Evolutionary conservation across 2,797 vertebrate genomes (phyloP).

Genomic region (Etheostoma nigrum): DNA sequence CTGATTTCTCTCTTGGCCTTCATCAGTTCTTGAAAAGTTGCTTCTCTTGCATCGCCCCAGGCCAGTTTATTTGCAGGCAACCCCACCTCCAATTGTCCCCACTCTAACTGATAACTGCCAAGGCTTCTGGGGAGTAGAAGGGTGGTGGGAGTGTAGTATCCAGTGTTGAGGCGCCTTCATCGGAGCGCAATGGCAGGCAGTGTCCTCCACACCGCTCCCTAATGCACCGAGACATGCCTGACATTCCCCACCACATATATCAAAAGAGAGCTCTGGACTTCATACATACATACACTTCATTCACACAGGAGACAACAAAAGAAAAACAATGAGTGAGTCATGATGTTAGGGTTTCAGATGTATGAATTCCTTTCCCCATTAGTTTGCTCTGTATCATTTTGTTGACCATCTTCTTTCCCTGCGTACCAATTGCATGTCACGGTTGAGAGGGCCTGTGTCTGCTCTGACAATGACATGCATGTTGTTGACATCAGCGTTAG

Average conservation of each 20-base stretch:
- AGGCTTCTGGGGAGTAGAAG: constrained; percentile 73
- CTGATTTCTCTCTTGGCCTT: background rate
- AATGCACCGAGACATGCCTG: constrained; percentile 90
- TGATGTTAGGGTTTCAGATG: constrained; percentile 20
- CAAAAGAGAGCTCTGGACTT: constrained; percentile 80
- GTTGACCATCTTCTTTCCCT: constrained; percentile 48
- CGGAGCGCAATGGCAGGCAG: constrained; percentile 82
- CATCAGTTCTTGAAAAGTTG: constrained; percentile 26
- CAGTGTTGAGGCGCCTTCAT: constrained; percentile 89
- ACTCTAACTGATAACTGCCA: constrained; percentile 91
- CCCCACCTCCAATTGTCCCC: constrained; percentile 80
- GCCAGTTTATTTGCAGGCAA: constrained; percentile 81
- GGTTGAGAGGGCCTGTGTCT: constrained; percentile 52
- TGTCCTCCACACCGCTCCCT: constrained; percentile 85
- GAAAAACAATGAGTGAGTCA: constrained; percentile 24
- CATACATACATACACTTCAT: constrained; percentile 56
- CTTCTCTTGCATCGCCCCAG: constrained; percentile 59
- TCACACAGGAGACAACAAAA: constrained; percentile 32
- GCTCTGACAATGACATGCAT: constrained; percentile 40
- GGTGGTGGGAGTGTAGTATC: constrained; percentile 75
- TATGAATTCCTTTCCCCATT: constrained; percentile 47
- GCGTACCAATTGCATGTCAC: constrained; percentile 47
- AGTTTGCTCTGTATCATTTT: constrained; percentile 60
- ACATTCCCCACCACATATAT: constrained; percentile 91
- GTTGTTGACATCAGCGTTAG: constrained; percentile 58